Evolutionary conservation across 2,113 vertebrate genomes (phyloP), one percentile per base, ranked within the genome.

Genomic region (Cottus gobio): DNA sequence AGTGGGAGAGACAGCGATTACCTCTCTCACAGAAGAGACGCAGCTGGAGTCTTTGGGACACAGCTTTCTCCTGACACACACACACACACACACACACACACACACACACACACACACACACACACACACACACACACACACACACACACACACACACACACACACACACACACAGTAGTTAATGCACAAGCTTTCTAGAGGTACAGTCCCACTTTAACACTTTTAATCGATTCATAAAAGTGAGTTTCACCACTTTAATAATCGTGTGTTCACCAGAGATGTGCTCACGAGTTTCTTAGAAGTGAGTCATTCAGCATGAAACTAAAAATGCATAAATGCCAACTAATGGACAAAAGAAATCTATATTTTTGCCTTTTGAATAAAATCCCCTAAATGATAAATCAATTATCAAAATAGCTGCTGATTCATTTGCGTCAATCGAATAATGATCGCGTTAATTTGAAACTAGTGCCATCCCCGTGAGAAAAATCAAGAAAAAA

Each of bases 1-100:
- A 3, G 80, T 97, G 95, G 58, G 93, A 93, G 20, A 98, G 93
- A 74, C 90, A 96, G 57, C 26, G 88, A 42, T 90, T 89, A 67
- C 95, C 96, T 67, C 95, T 90, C 73, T 96, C 95, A 81, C 93
- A 95, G 90, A 96, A 96, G 46, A 48, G 63, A 44, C 94, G 94
- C 80, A 97, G 85, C 80, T 95, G 94, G 67, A 85, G 93, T 75
- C 92, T 93, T 84, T 96, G 94, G n/a, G 87, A 52, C 62, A 92
- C 69, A 6, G 93, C 90, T 34, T 89, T 92, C 70, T 96, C 95
- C 97, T 96, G 5, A 62, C 5, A 84, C 60, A 77, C 36, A 77
- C 52, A 80, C 15, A 86, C 46, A 66, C n/a, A 86, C 46, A 70
- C 11, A 71, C 60, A 75, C 15, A 48, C 36, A 24, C 28, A 24